These are phyloP conservation scores for Eupithecia centaureata DNA, from an alignment of 2,888 invertebrate genomes.

Conservation along the genomic window DNA sequence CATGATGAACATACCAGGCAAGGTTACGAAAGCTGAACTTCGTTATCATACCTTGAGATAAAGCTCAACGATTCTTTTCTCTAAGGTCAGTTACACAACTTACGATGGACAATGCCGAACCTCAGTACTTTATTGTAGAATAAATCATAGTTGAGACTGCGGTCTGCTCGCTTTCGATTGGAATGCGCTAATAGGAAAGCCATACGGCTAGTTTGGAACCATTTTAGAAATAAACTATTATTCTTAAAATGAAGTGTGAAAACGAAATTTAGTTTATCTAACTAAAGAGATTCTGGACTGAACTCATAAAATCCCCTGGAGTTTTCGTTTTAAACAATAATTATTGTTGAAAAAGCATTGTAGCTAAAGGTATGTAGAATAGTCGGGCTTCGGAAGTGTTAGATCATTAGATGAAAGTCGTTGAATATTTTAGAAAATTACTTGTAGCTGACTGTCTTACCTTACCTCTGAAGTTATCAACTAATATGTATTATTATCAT, in stretches of 20 bases:
- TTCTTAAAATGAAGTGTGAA: no score
- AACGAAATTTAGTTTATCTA: no score
- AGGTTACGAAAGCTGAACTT: background rate
- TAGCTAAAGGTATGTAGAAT: no score
- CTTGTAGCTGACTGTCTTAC: no score
- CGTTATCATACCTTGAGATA: background rate
- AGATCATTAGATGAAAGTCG: no score
- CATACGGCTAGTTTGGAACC: background rate
- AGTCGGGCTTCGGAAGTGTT: no score
- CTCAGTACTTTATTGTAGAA: conserved; percentile 13
- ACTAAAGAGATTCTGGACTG: no score
- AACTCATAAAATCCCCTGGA: no score
- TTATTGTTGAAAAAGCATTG: no score
- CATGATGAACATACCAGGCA: background rate
- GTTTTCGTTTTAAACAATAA: no score
- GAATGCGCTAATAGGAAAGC: conserved; percentile 64
- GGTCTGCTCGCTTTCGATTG: conserved; percentile 38
- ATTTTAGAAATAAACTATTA: background rate
- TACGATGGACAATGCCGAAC: conserved; percentile 20
- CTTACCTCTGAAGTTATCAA: background rate
- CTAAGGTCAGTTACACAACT: conserved; percentile 7
- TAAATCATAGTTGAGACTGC: conserved; percentile 15
- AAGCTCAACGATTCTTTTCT: conserved; percentile 5
- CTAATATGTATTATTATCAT: background rate
- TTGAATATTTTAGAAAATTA: no score